These are phyloP conservation scores for Dendroctonus ponderosae DNA, from an alignment of 1,140 invertebrate genomes.

Conservation along the genomic window DNA sequence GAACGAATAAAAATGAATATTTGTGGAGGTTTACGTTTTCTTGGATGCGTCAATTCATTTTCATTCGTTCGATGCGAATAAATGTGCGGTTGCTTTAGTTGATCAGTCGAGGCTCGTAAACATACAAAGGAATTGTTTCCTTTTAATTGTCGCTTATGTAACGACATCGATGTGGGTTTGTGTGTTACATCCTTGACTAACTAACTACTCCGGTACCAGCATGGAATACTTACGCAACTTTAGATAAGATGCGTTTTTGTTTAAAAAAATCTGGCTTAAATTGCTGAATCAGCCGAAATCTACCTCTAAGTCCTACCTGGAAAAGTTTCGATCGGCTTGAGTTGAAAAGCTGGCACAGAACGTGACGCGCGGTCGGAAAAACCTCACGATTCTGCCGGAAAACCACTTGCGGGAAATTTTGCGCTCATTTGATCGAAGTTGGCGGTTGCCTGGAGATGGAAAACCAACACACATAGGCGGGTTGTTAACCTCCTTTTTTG, in stretches of 20 bases:
- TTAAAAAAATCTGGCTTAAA: not conserved
- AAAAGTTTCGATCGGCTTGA: not conserved
- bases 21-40: no score
- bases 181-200: not conserved
- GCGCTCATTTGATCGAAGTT: conserved; percentile 23
- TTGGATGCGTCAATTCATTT: no score
- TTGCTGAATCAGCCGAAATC: not conserved
- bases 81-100: no score
- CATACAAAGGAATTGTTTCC: no score
- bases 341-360: not conserved
- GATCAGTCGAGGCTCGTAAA: no score
- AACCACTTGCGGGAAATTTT: conserved; percentile 19
- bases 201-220: not conserved
- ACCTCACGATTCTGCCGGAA: no score
- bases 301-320: not conserved
- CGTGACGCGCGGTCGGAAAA: no score
- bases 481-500: conserved; percentile 23
- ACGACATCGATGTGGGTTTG: not conserved
- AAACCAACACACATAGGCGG: conserved; percentile 25
- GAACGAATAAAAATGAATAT: no score
- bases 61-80: no score
- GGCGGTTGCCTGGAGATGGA: conserved; percentile 26
- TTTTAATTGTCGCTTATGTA: not conserved
- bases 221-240: no score
- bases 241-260: not conserved